Conservation (phyloP, 2,888 invertebrate species). For the Stenodera caucasica region DNA sequence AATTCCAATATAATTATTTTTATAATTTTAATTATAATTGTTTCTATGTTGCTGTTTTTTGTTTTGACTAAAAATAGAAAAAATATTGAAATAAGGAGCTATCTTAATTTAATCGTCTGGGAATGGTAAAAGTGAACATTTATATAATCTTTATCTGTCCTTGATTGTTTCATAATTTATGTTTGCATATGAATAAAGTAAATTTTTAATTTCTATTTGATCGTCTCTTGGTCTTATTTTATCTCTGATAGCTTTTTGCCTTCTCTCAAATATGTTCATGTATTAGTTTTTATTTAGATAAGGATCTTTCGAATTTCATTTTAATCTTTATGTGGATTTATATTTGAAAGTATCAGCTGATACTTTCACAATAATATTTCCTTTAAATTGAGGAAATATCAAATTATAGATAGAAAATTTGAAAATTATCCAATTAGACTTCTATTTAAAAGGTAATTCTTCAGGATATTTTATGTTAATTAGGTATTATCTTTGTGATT, state of each 20-base stretch:
- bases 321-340: too few relatives aligned
- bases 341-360: not conserved
- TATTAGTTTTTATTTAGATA: too few relatives aligned
- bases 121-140: constrained; percentile 8
- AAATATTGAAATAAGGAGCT: not conserved
- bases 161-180: constrained; percentile 13
- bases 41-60: too few relatives aligned
- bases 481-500: constrained; percentile 41
- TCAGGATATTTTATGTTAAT: constrained; percentile 33
- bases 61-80: too few relatives aligned
- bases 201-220: constrained; percentile 2
- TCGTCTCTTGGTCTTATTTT: not conserved
- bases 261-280: too few relatives aligned
- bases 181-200: constrained; percentile 11
- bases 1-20: too few relatives aligned
- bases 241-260: not conserved
- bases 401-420: too few relatives aligned
- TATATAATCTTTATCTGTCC: constrained; percentile 9
- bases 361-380: not conserved
- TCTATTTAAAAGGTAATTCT: not conserved
- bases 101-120: not conserved
- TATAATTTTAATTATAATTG: too few relatives aligned
- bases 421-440: too few relatives aligned
- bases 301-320: too few relatives aligned
- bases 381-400: too few relatives aligned